These are phyloP conservation scores for Cololabis saira DNA, from an alignment of 2,113 vertebrate species.

Conservation along the genomic window DNA sequence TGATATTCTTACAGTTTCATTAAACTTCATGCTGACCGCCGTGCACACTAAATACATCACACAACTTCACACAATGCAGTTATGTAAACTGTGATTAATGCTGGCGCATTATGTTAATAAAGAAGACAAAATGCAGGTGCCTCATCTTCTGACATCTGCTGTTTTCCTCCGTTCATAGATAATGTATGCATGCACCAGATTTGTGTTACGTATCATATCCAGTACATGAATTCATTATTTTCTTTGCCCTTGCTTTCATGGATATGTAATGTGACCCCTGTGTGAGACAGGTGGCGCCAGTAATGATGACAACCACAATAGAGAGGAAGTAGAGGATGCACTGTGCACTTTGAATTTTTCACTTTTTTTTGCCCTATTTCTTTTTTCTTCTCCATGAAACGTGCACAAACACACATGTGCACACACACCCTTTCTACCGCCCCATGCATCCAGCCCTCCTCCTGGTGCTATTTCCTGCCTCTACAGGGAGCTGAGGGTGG, in stretches of 20 bases:
- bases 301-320: not conserved
- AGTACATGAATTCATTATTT: not conserved
- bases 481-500: slow-evolving; percentile 50
- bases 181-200: slow-evolving; percentile 5
- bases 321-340: not conserved
- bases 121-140: not conserved
- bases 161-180: not conserved
- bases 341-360: slow-evolving; percentile 1
- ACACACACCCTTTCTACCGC: slow-evolving; percentile 25
- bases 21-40: not conserved
- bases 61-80: no score
- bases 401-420: not conserved
- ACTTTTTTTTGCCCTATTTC: slow-evolving; percentile 5
- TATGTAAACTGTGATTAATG: not conserved
- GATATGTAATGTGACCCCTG: not conserved
- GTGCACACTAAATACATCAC: not conserved
- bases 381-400: not conserved
- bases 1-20: not conserved
- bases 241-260: not conserved
- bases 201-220: not conserved
- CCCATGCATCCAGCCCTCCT: slow-evolving; percentile 44
- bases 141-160: not conserved
- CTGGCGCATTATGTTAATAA: not conserved
- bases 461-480: slow-evolving; percentile 60
- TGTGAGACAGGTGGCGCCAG: not conserved